A percentile compares a stretch with the other conserved stretches of the same genome.
These are phyloP conservation scores for Gallinago stenura DNA, from an alignment of 2,797 vertebrate species.

Conservation along the genomic window DNA sequence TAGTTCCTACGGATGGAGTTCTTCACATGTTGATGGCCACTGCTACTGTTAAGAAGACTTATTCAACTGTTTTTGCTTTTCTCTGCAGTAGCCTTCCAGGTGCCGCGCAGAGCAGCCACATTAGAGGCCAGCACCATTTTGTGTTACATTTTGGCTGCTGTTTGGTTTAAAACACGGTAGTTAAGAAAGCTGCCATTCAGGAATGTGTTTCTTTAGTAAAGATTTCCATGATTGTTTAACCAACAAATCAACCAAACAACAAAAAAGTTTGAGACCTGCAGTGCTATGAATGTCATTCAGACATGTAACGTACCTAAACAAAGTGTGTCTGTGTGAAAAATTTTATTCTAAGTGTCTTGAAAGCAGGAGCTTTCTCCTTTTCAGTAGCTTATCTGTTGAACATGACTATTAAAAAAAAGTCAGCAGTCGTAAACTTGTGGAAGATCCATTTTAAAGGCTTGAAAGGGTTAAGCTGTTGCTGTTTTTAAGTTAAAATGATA, in stretches of 20 bases:
- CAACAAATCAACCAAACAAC: not conserved
- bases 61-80: not conserved
- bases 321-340: not conserved
- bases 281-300: not conserved
- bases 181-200: not conserved
- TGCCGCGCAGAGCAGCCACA: not conserved
- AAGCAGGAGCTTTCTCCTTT: not conserved
- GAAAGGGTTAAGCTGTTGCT: not conserved
- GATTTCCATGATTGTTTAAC: not conserved
- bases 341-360: not conserved
- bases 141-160: not conserved
- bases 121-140: accelerated
- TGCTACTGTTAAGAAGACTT: not conserved
- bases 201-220: not conserved
- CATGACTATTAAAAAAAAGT: not conserved
- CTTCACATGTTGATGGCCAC: not conserved
- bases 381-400: not conserved
- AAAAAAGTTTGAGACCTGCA: not conserved
- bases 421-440: not conserved
- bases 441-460: not conserved
- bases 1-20: not conserved
- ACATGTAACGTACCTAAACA: not conserved
- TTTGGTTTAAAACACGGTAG: not conserved
- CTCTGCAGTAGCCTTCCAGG: not conserved
- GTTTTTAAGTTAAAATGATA: not conserved